Base-by-base conservation (phyloP, 2,797 vertebrate species). In the Danio kyathit region DNA sequence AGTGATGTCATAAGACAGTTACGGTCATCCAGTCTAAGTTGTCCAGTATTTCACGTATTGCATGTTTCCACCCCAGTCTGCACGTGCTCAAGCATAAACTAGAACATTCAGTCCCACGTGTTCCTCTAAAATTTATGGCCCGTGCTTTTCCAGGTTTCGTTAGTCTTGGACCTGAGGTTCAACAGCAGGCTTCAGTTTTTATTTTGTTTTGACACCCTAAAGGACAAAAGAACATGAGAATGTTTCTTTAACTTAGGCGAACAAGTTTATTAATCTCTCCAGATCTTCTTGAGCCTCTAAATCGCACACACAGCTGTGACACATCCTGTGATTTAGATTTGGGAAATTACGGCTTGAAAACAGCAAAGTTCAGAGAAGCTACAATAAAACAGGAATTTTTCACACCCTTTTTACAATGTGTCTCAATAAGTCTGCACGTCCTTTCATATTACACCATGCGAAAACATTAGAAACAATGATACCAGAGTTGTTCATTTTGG, bases 41-140 rank as follows among this genome's bases (percentile, higher is more conserved):
- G 52, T 59, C 43, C 21, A 29, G 21, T 40, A 69, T 38, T 59
- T 52, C 57, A 79, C 48, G 41, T 54, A 64, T 54, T 64, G 65
- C 59, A 11, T 74, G 65, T 67, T 85, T 65, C 46, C 79, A 79
- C 61, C 60, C 83, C 82, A 85, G 86, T 85, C 85, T 87, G 86
- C 84, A 85, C 67, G 2, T 73, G 56, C 70, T 77, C 71, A 76
- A 80, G 59, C 70, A 86, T 80, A 83, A 81, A 82, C 83, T 77
- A 82, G 84, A 83, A 89, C 86, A 86, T 84, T 88, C 65, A 86
- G 89, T 86, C 83, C 80, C 9, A 19, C 4, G 19, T 67, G 54
- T 81, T 48, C 59, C 44, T 57, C 51, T 87, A 59, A 81, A 76
- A 86, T 82, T 86, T 69, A 86, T 52, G 41, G 13, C 65, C 72